phyloP scores from a whole-genome alignment of 2,888 invertebrate species.

The Parnassius smintheus region DNA sequence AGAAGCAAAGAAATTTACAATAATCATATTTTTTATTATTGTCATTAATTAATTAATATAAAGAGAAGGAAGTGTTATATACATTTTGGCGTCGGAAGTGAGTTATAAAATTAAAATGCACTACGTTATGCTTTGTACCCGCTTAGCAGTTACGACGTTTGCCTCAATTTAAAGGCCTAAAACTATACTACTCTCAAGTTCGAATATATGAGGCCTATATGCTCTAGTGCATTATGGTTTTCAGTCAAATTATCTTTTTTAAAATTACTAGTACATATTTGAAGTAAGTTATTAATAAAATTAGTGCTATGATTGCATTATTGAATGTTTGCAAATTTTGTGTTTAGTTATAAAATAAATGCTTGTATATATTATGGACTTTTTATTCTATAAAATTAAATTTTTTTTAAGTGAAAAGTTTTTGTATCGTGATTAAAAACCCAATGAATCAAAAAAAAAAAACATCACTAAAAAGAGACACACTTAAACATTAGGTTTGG shows the following conservation, averaged over 20 bases:
- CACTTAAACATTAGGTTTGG: too few species aligned
- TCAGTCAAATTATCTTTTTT: constrained; percentile 46
- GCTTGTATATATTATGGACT: constrained; percentile 69
- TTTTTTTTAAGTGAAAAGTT: too few species aligned
- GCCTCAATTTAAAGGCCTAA: constrained; percentile 46
- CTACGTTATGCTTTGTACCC: constrained; percentile 41
- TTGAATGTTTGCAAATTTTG: constrained; percentile 78
- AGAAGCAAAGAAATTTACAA: neutral
- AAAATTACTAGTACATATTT: constrained; percentile 63
- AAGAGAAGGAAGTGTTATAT: too few species aligned
- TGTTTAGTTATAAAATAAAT: constrained; percentile 79
- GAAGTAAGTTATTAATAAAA: constrained; percentile 68
- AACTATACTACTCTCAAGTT: constrained; percentile 38
- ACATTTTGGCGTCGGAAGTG: constrained; percentile 7
- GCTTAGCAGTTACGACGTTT: constrained; percentile 48
- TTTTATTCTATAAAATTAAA: constrained; percentile 23
- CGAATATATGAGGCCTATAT: constrained; percentile 47
- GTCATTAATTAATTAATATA: too few species aligned
- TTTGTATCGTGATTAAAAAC: too few species aligned
- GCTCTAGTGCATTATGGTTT: constrained; percentile 46
- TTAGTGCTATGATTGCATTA: constrained; percentile 78
- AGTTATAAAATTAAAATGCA: constrained; percentile 18
- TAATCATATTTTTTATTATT: too few species aligned
- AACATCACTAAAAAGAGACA: too few species aligned
- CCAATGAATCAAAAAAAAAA: too few species aligned